Conservation (phyloP, 2,888 invertebrate species). For the Thereva nobilitata region DNA sequence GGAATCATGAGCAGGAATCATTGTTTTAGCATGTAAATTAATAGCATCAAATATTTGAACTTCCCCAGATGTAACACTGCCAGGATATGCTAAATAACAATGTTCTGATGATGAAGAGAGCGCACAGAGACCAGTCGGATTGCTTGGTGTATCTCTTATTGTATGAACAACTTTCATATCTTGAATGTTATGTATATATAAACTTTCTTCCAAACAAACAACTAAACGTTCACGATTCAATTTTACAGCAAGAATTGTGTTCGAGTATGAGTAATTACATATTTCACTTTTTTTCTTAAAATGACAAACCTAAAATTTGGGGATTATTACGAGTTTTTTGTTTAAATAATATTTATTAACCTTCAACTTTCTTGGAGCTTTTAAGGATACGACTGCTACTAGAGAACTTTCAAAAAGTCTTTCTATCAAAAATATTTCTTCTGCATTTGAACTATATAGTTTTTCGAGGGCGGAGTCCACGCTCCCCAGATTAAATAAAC, state of each 20-base stretch:
- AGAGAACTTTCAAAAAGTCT: constrained; percentile 95
- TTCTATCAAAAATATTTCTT: constrained; percentile 91
- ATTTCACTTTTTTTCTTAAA: constrained; percentile 98
- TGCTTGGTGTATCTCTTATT: constrained; percentile 96
- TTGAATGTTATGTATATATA: constrained; percentile 97
- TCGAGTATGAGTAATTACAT: constrained; percentile 93
- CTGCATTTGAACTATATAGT: constrained; percentile 79
- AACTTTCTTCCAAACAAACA: constrained; percentile 95
- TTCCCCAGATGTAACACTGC: constrained; percentile 90
- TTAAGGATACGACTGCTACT: constrained; percentile 90
- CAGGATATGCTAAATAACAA: constrained; percentile 96
- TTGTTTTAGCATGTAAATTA: constrained; percentile 88
- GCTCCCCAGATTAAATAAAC: constrained; percentile 80
- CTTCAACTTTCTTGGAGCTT: constrained; percentile 77
- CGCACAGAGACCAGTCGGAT: constrained; percentile 89
- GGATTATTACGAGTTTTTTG: constrained; percentile 19
- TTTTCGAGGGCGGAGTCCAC: constrained; percentile 81
- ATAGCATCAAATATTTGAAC: constrained; percentile 61
- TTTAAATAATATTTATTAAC: constrained; percentile 42
- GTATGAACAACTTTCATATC: constrained; percentile 99
- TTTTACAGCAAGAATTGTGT: constrained; percentile 93
- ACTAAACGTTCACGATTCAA: constrained; percentile 93
- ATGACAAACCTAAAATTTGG: constrained; percentile 78
- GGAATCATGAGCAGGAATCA: constrained; percentile 96
- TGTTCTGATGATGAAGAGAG: constrained; percentile 86